These are phyloP conservation scores for Leptinotarsa texana DNA, from an alignment of 1,140 invertebrate species.

Conservation along the genomic window DNA sequence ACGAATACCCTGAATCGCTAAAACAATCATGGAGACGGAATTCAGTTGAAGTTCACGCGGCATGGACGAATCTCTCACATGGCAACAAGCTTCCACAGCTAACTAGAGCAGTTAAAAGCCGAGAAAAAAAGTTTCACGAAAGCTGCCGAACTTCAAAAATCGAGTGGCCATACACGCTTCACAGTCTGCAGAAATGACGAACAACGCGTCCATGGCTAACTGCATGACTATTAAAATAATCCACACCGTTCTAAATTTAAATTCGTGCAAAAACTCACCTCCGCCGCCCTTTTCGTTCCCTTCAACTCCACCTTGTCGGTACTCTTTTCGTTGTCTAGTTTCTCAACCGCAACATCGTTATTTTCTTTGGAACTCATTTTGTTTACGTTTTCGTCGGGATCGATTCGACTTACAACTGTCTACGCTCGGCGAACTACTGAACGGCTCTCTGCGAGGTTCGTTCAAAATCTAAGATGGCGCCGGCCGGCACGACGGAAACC, in stretches of 20 bases:
- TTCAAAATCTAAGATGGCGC: conserved; percentile 85
- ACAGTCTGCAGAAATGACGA: not conserved
- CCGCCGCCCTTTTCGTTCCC: conserved; percentile 83
- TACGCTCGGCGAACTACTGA: conserved; percentile 65
- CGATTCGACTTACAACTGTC: conserved; percentile 55
- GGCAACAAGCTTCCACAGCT: conserved; percentile 40
- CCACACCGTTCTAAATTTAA: conserved; percentile 10
- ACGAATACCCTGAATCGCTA: not conserved
- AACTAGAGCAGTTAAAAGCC: not conserved
- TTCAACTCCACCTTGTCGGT: conserved; percentile 80
- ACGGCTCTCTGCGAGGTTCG: conserved; percentile 65
- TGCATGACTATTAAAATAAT: not conserved
- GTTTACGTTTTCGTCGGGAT: conserved; percentile 59
- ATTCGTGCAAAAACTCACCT: conserved; percentile 66
- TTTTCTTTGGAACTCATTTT: conserved; percentile 85
- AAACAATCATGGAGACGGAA: not conserved
- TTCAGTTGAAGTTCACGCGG: conserved; percentile 5
- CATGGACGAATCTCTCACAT: conserved; percentile 37
- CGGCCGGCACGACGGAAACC: conserved; percentile 65
- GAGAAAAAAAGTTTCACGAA: not conserved
- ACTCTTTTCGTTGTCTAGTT: conserved; percentile 75
- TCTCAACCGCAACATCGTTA: conserved; percentile 82
- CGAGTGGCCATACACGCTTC: too few relatives aligned
- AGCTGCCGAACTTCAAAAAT: too few relatives aligned
- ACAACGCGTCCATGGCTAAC: not conserved